Evolutionary conservation across 2,888 invertebrate species (phyloP).

Genomic region (Pristionchus mayeri): DNA sequence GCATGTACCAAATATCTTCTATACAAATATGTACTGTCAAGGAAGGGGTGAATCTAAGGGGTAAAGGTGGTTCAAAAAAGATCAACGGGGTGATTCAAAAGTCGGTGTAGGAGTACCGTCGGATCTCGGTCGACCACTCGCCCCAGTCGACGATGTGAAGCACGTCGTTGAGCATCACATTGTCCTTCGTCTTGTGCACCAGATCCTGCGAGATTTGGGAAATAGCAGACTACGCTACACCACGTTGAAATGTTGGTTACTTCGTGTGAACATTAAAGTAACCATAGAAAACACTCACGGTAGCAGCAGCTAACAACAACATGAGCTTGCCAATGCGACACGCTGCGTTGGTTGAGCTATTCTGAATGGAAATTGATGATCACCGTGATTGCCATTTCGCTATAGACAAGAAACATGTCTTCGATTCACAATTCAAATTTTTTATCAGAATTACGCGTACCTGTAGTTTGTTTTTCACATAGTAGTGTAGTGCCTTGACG

Average conservation of each 20-base stretch:
- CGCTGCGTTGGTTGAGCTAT: background rate
- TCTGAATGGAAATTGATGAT: background rate
- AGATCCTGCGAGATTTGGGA: conserved; percentile 63
- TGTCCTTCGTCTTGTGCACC: conserved; percentile 69
- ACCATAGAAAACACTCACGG: conserved; percentile 55
- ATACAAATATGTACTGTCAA: too few relatives aligned
- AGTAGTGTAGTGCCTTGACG: conserved; percentile 36
- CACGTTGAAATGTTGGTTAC: too few relatives aligned
- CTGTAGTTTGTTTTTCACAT: background rate
- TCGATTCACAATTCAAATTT: too few relatives aligned
- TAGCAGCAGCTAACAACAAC: conserved; percentile 68
- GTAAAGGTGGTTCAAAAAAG: too few relatives aligned
- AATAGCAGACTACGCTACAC: background rate
- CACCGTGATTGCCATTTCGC: too few relatives aligned
- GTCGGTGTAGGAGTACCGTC: conserved; percentile 25
- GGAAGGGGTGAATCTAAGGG: too few relatives aligned
- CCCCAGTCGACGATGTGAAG: conserved; percentile 59
- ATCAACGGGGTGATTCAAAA: conserved; percentile 32
- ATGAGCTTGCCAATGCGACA: conserved; percentile 67
- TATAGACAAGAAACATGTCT: too few relatives aligned
- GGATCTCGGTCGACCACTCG: conserved; percentile 42
- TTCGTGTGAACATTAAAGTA: too few relatives aligned
- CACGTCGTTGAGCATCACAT: conserved; percentile 70
- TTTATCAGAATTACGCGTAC: background rate
- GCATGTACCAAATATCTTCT: too few relatives aligned